These are phyloP conservation scores for Cydia amplana DNA, from an alignment of 1,140 invertebrate species.

Conservation along the genomic window DNA sequence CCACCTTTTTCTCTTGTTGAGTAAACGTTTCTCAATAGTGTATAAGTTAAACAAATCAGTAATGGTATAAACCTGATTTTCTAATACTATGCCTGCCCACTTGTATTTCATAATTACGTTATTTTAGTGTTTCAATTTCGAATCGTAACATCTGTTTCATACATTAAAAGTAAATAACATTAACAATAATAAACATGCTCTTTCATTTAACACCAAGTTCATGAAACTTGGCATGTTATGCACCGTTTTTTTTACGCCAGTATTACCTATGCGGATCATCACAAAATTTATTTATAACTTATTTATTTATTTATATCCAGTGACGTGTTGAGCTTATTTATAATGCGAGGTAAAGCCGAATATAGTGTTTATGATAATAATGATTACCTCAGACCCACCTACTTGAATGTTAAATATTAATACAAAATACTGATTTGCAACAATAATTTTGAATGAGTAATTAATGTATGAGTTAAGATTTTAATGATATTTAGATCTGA, in stretches of 20 bases:
- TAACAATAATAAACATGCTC: neutral
- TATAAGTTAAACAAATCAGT: no score
- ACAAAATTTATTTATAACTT: slow-evolving; percentile 48
- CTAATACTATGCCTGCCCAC: no score
- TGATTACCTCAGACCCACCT: neutral
- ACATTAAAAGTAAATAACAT: neutral
- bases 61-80: no score
- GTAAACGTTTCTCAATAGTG: no score
- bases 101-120: no score
- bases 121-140: neutral
- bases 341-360: slow-evolving; percentile 7
- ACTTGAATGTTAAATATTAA: neutral
- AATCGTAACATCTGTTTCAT: neutral
- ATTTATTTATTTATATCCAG: slow-evolving; percentile 47
- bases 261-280: slow-evolving; percentile 40
- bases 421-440: no score
- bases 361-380: neutral
- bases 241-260: slow-evolving; percentile 39
- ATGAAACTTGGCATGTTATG: neutral
- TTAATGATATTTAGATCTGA: no score
- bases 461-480: no score
- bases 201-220: no score
- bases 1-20: no score
- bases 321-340: slow-evolving; percentile 37
- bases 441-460: no score